A percentile compares a stretch with the other conserved stretches of the same genome.
Evolutionary conservation across 2,113 vertebrate genomes (phyloP).

Genomic region (Lagopus leucura): DNA sequence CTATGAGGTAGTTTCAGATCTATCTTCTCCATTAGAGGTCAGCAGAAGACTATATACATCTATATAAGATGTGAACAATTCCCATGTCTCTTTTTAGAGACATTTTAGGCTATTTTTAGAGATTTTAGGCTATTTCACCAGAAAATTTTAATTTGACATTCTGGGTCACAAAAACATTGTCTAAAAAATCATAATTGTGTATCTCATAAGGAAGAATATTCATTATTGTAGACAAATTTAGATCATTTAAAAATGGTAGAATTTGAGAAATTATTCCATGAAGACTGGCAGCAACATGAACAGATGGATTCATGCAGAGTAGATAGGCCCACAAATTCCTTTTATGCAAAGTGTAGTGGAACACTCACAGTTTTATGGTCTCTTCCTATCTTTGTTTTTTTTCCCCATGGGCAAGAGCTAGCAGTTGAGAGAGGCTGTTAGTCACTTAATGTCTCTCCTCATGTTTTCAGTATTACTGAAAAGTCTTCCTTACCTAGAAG

Average conservation of each 20-base stretch:
- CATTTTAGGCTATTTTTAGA: background rate
- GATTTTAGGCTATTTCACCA: background rate
- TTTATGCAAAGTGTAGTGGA: background rate
- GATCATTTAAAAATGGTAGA: background rate
- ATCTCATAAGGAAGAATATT: background rate
- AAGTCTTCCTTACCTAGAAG: background rate
- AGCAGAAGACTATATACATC: conserved; percentile 39
- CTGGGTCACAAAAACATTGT: background rate
- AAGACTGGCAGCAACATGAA: background rate
- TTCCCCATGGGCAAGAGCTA: rapidly evolving
- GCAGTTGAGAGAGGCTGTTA: background rate
- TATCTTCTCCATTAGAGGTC: conserved; percentile 63
- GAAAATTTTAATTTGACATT: conserved; percentile 8
- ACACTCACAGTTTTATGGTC: background rate
- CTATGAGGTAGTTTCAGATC: background rate
- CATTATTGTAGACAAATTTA: background rate
- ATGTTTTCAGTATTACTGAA: background rate
- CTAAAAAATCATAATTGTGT: background rate
- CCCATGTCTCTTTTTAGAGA: background rate
- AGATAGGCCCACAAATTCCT: background rate
- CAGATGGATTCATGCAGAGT: background rate
- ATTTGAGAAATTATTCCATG: background rate
- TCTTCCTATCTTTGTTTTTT: background rate
- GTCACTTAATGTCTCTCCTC: background rate
- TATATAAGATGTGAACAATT: background rate